Conservation (phyloP, 2,113 vertebrate species). For the Sinosuthora webbiana region DNA sequence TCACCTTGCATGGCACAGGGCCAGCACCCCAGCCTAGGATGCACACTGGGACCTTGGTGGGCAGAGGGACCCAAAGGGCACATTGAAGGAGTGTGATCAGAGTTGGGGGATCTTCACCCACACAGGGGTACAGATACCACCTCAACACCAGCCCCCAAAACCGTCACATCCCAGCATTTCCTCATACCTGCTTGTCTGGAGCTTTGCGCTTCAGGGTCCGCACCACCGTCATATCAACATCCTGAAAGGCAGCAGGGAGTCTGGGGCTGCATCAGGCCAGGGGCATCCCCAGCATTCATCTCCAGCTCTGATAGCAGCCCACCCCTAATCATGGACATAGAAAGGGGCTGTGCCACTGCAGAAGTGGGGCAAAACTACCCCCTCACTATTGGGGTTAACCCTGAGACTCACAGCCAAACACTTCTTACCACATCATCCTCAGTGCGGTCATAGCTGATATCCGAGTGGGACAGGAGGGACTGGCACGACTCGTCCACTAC, state of each 20-base stretch:
- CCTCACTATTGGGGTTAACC: background rate
- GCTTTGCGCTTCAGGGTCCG: slow-evolving; percentile 47
- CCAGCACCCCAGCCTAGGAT: background rate
- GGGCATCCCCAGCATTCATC: background rate
- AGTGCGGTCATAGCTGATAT: slow-evolving; percentile 87
- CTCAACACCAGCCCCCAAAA: background rate
- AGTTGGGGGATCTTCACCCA: background rate
- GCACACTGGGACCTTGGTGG: background rate
- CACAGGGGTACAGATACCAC: background rate
- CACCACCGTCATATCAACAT: background rate
- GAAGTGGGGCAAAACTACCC: background rate
- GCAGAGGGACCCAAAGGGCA: background rate
- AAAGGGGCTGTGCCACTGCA: background rate
- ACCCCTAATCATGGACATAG: background rate
- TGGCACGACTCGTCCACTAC: slow-evolving; percentile 75
- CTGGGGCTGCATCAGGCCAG: background rate
- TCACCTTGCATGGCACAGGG: background rate
- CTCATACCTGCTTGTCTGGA: slow-evolving; percentile 33
- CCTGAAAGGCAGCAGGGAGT: slow-evolving; percentile 10
- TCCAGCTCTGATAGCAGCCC: background rate
- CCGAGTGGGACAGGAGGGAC: slow-evolving; percentile 83
- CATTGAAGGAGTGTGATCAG: background rate
- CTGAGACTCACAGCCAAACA: fast-evolving
- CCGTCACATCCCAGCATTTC: background rate
- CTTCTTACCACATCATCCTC: slow-evolving; percentile 81